These are phyloP conservation scores for Eulemur mongoz DNA, from an alignment of 2,797 vertebrate species.

Conservation along the genomic window DNA sequence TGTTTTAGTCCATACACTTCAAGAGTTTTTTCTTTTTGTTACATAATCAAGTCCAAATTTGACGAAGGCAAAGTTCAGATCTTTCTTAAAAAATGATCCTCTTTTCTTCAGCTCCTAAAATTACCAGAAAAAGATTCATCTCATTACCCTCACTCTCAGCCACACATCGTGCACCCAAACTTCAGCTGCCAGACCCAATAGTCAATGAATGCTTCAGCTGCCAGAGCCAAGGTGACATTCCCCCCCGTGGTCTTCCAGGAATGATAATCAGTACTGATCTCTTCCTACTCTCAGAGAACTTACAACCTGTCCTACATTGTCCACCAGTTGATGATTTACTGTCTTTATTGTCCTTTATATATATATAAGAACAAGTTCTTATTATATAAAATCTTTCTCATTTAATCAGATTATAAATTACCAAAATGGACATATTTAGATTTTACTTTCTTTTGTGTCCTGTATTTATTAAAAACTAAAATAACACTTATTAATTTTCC, in stretches of 20 bases:
- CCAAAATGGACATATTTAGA: not conserved
- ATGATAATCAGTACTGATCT: not conserved
- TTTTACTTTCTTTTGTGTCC: not conserved
- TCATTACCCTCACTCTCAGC: not conserved
- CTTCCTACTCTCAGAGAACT: not conserved
- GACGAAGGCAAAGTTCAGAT: not conserved
- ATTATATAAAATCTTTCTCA: not conserved
- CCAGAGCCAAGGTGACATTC: not conserved
- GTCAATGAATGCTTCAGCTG: not conserved
- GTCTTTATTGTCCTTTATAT: not conserved
- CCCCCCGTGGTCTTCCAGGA: not conserved
- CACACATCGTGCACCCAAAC: accelerated
- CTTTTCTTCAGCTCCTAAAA: not conserved
- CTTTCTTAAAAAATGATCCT: not conserved
- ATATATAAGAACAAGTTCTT: not conserved
- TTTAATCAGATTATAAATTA: not conserved
- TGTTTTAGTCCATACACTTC: not conserved
- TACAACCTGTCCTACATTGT: not conserved
- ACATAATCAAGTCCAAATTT: not conserved
- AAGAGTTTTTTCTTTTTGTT: not conserved
- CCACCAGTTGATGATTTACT: not conserved
- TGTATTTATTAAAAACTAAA: not conserved
- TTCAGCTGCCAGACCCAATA: not conserved
- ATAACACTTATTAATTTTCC: not conserved
- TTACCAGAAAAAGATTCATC: not conserved